Base-by-base conservation (phyloP, 2,113 vertebrate genomes). In the Hirundichthys speculiger region DNA sequence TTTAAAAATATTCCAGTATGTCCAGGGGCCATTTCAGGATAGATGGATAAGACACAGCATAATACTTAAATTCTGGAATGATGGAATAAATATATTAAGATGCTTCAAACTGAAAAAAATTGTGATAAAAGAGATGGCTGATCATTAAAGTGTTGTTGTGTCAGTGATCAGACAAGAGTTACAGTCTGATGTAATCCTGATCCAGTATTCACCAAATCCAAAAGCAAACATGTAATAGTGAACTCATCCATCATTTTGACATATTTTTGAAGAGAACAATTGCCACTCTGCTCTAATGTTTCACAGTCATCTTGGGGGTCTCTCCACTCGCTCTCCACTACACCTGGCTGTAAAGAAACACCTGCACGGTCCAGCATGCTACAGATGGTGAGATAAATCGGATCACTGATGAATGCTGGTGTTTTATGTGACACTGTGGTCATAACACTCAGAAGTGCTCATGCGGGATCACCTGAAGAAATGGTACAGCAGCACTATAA, bases 341-440 rank as follows among this genome's bases (percentile, higher is more conserved):
- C 86, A 90, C 85, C 86, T 89, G 84, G 85, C 19, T 75, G 67
- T 79, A 83, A 82, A 84, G 71, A 69, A 34, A 78, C 75, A 88
- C 86, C 87, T 91, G 85, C 63, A 25, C 59, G 56, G 51, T 34
- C 77, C 83, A 43, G 72, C 75, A 78, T 40, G 39, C 69, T 54
- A 49, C 65, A 86, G 82, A 83, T 83, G 70, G 41, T 77, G 62
- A 82, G 82, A 90, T 87, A 67, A 73, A 84, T 87, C 75, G 82
- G 76, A 52, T 47, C 5, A 51, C 30, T 13, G 76, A 75, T 69
- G 69, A 79, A 85, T 75, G 77, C 65, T n/a, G 76, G 71, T 84
- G 86, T 87, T 86, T 85, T 64, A 82, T 85, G 53, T 69, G 64
- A 73, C 69, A 78, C 78, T 58, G 73, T 72, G 82, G 85, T 86